Evolutionary conservation across 2,113 vertebrate genomes (phyloP), one percentile per base, ranked within the genome.

Genomic region (Morone chrysops): DNA sequence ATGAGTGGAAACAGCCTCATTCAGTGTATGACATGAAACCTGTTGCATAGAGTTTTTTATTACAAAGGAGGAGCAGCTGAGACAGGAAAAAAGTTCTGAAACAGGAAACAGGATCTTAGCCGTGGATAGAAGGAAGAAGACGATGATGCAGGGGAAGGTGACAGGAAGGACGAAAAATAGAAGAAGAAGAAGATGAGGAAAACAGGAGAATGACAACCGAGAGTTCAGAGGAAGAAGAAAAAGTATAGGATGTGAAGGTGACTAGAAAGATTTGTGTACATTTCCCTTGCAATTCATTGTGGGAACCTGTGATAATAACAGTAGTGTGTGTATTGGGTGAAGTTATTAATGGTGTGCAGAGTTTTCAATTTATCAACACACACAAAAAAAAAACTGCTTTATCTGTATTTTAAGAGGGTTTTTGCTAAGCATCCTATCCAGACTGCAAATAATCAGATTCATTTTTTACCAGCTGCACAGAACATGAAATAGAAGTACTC

Each of bases 71-170:
- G 54, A 61, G 57, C 51, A 65, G 63, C 75, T 62, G 77, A 80
- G 81, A 79, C 38, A 36, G 54, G 85, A 85, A 83, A 84, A 53
- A 8, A 48, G 67, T 70, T 65, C 57, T 77, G 60, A 14, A 22
- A 17, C 11, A 78, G 61, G 41, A 66, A 70, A 70, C 50, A 50
- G 36, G 67, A 90, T 74, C 25, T 47, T 54, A 83, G 54, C 5
- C 53, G 2, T 5, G 48, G 25, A 65, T 79, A 11, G 53, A 60
- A 74, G 47, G 41, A 57, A 41, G 45, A 71, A 51, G 50, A 65
- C 10, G n/a, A 76, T 73, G 57, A 84, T 71, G 71, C 74, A 75
- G 66, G 17, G 48, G 57, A 88, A 83, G 68, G 86, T 88, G 76
- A 87, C 41, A 57, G 36, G 66, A 90, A 75, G 65, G 86, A 80